A percentile compares a stretch with the other conserved stretches of the same genome.
These are phyloP conservation scores for Hydriomena furcata DNA, from an alignment of 2,888 invertebrate species.

Conservation along the genomic window DNA sequence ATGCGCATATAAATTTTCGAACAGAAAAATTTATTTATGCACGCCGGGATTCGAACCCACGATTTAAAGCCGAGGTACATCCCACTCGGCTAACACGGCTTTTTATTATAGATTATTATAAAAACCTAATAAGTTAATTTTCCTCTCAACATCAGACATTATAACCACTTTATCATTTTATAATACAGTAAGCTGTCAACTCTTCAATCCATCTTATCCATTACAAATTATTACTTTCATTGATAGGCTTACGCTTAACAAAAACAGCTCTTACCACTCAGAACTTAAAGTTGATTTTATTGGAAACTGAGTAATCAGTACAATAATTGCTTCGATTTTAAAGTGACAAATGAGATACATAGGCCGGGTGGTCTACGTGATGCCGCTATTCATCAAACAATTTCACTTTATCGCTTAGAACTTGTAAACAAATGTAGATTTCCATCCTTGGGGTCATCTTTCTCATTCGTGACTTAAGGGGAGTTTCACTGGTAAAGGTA, in stretches of 20 bases:
- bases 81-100: too few relatives aligned
- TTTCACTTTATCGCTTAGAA: constrained; percentile 59
- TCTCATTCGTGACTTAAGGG: constrained; percentile 54
- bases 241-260: constrained; percentile 5
- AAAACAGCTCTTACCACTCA: constrained; percentile 10
- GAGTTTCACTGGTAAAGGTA: background rate
- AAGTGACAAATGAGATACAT: constrained; percentile 64
- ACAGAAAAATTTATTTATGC: too few relatives aligned
- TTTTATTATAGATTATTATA: too few relatives aligned
- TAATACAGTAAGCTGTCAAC: constrained; percentile 19
- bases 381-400: constrained; percentile 62
- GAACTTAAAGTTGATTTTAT: constrained; percentile 14
- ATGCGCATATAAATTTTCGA: too few relatives aligned
- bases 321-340: constrained; percentile 35
- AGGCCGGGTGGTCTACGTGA: constrained; percentile 61
- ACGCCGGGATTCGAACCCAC: too few relatives aligned
- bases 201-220: constrained; percentile 23
- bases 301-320: background rate
- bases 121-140: constrained; percentile 13
- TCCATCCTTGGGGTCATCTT: constrained; percentile 39
- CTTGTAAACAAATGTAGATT: constrained; percentile 26
- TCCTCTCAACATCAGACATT: constrained; percentile 11
- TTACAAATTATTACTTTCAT: constrained; percentile 28
- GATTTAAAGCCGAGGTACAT: too few relatives aligned
- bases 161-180: constrained; percentile 22